These are phyloP conservation scores for Sarcophaga carnaria DNA, from an alignment of 2,888 invertebrate genomes.

Conservation along the genomic window DNA sequence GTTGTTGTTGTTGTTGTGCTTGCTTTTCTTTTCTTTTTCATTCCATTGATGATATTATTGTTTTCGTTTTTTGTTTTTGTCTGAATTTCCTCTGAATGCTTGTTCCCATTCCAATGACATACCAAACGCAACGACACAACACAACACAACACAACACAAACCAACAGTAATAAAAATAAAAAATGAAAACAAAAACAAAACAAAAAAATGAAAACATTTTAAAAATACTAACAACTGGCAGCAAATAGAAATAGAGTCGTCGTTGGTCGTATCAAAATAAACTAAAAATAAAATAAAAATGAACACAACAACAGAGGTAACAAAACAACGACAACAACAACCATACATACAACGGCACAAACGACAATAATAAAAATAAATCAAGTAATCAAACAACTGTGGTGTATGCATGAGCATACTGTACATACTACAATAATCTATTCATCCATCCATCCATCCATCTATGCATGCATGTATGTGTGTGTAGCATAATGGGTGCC, in stretches of 20 bases:
- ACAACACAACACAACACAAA: slow-evolving; percentile 13
- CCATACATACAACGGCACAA: not conserved
- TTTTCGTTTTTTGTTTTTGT: slow-evolving; percentile 58
- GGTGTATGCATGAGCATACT: not conserved
- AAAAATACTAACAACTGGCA: not conserved
- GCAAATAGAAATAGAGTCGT: slow-evolving; percentile 25
- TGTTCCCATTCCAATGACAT: slow-evolving; percentile 67
- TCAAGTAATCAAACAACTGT: not conserved
- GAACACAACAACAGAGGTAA: slow-evolving; percentile 7
- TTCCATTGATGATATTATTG: slow-evolving; percentile 1
- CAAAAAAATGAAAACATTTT: not conserved
- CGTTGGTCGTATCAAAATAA: slow-evolving; percentile 47
- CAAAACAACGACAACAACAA: slow-evolving; percentile 10
- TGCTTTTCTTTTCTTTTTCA: not conserved
- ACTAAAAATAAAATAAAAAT: slow-evolving; percentile 11
- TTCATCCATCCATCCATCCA: not conserved
- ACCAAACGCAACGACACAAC: slow-evolving; percentile 41
- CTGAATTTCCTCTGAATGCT: slow-evolving; percentile 59
- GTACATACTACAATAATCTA: not conserved
- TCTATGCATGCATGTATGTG: not conserved
- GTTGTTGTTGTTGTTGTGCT: not conserved
- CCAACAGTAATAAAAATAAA: slow-evolving; percentile 22
- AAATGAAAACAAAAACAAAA: slow-evolving; percentile 23
- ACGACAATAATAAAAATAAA: not conserved
- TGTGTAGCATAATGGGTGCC: slow-evolving; percentile 20